These are phyloP conservation scores for Nannoperca obscura DNA, from an alignment of 2,797 vertebrate genomes.

Conservation along the genomic window DNA sequence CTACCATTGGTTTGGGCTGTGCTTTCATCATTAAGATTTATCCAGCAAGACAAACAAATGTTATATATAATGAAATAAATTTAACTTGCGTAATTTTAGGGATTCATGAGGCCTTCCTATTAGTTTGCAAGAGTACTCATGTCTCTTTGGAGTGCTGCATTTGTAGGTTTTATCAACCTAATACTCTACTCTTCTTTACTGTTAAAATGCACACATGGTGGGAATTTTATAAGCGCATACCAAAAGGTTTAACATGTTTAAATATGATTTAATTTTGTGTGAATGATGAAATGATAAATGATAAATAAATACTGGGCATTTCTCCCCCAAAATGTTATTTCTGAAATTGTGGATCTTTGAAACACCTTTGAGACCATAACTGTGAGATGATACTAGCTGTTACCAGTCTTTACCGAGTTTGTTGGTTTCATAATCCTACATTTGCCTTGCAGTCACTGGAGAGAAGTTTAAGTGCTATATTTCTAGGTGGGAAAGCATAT, in stretches of 20 bases:
- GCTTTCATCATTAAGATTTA: neutral
- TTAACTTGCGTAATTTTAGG: neutral
- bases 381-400: no score
- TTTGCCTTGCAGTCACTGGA: neutral
- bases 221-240: no score
- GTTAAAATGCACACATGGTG: neutral
- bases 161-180: neutral
- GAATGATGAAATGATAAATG: no score
- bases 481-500: neutral
- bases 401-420: no score
- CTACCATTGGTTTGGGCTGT: neutral
- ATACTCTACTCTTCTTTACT: neutral
- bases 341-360: no score
- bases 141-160: neutral
- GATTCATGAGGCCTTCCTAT: neutral
- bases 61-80: neutral
- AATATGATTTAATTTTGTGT: neutral
- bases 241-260: neutral
- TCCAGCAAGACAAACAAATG: neutral
- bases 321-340: no score
- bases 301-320: no score
- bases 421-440: no score
- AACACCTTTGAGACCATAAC: no score
- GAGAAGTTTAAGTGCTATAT: neutral
- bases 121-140: neutral